Percentiles rank a stretch among this genome's conserved stretches.
Evolutionary conservation across 1,140 invertebrate species (phyloP).

Genomic region (Heliothis virescens): DNA sequence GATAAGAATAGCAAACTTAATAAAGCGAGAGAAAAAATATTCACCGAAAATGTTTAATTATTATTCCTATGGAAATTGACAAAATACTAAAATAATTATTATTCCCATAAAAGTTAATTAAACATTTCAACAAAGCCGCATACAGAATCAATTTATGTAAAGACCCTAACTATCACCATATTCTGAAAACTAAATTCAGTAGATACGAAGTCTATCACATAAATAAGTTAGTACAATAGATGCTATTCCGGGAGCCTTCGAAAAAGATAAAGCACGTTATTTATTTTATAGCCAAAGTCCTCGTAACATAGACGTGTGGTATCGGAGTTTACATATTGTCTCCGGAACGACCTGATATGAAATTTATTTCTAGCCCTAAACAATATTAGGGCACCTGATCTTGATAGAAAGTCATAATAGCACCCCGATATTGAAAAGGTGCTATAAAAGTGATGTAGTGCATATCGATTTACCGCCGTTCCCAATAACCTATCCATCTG

Average conservation of each 20-base stretch:
- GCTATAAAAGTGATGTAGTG: slow-evolving; percentile 16
- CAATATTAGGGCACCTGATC: slow-evolving; percentile 42
- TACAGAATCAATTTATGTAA: too few species aligned
- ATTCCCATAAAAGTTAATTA: too few species aligned
- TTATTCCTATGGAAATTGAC: too few species aligned
- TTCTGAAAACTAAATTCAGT: too few species aligned
- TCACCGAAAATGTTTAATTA: too few species aligned
- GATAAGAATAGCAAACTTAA: too few species aligned
- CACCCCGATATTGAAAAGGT: slow-evolving; percentile 5
- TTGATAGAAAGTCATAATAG: slow-evolving; percentile 12
- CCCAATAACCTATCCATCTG: too few species aligned
- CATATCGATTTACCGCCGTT: slow-evolving; percentile 20
- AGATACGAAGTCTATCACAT: background rate
- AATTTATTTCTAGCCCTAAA: slow-evolving; percentile 48
- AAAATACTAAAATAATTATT: too few species aligned
- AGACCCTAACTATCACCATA: too few species aligned
- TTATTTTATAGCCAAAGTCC: slow-evolving; percentile 53
- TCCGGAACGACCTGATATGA: slow-evolving; percentile 11
- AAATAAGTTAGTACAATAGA: slow-evolving; percentile 33
- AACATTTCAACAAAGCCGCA: too few species aligned
- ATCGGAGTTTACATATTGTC: slow-evolving; percentile 53
- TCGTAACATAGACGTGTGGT: slow-evolving; percentile 51
- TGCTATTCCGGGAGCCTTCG: background rate
- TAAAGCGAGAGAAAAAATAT: too few species aligned
- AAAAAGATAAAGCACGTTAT: slow-evolving; percentile 52